A percentile compares a stretch with the other conserved stretches of the same genome.
These are phyloP conservation scores for Neogale vison DNA, from an alignment of 2,113 vertebrate genomes.

Conservation along the genomic window DNA sequence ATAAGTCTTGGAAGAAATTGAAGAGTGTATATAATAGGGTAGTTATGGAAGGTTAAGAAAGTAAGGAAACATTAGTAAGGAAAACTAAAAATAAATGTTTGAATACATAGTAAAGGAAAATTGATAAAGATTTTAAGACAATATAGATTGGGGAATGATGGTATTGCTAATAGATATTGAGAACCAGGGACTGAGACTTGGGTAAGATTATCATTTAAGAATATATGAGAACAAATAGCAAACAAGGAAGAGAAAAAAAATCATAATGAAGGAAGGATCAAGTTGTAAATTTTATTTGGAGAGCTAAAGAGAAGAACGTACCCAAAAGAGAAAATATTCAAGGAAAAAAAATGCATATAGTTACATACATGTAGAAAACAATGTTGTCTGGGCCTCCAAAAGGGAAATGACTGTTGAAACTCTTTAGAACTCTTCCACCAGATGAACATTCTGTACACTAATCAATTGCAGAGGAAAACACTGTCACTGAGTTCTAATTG, in stretches of 20 bases:
- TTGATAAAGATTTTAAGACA: background rate
- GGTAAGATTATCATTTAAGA: background rate
- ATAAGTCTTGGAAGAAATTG: background rate
- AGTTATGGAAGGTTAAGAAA: background rate
- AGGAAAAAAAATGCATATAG: background rate
- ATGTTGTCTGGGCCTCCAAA: background rate
- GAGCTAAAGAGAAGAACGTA: background rate
- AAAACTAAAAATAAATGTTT: slow-evolving; percentile 2
- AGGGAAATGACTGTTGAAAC: background rate
- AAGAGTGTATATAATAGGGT: background rate
- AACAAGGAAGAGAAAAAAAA: background rate
- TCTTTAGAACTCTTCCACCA: background rate
- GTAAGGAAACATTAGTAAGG: background rate
- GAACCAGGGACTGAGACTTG: background rate
- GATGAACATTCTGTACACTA: slow-evolving; percentile 22
- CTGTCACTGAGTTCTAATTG: slow-evolving; percentile 43
- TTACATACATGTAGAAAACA: background rate
- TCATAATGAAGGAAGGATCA: background rate
- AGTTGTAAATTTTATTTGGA: background rate
- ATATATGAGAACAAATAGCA: background rate
- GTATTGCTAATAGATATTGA: background rate
- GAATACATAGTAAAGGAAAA: background rate
- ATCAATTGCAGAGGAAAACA: slow-evolving; percentile 52
- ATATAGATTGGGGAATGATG: background rate
- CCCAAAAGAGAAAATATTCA: background rate